phyloP scores from a whole-genome alignment of 2,888 invertebrate species.

The Auanema sp. region DNA sequence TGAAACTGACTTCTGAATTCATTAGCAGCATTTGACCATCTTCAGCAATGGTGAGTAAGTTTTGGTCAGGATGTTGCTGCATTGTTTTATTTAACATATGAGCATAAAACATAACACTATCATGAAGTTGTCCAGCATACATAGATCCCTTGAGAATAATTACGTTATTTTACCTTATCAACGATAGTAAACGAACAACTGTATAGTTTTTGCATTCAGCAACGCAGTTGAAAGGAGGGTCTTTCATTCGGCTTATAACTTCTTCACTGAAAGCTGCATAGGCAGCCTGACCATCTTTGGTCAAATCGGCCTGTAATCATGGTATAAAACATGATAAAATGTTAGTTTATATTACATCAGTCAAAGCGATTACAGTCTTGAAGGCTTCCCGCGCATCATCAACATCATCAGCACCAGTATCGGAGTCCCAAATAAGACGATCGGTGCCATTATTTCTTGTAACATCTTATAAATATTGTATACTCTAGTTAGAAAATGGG shows the following conservation, averaged over 20 bases:
- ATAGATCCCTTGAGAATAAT: slow-evolving; percentile 17
- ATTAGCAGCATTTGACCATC: slow-evolving; percentile 9
- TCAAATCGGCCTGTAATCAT: slow-evolving; percentile 4
- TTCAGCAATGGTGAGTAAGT: background rate
- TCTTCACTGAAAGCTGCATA: slow-evolving; percentile 28
- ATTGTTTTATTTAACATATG: slow-evolving; percentile 34
- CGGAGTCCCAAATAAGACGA: slow-evolving; percentile 30
- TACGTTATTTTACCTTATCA: background rate
- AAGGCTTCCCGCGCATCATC: slow-evolving; percentile 36
- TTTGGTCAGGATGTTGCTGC: slow-evolving; percentile 15
- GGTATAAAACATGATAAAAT: background rate
- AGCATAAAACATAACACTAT: slow-evolving; percentile 35
- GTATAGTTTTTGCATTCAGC: slow-evolving; percentile 20
- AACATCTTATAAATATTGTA: background rate
- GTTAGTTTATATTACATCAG: slow-evolving; percentile 9
- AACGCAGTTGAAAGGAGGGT: slow-evolving; percentile 42
- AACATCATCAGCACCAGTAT: slow-evolving; percentile 38
- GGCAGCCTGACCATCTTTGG: slow-evolving; percentile 8
- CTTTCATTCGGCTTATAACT: slow-evolving; percentile 34
- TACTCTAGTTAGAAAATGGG: background rate
- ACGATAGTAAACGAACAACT: slow-evolving; percentile 1
- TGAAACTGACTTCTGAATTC: slow-evolving; percentile 13
- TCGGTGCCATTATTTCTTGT: slow-evolving; percentile 17
- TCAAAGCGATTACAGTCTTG: slow-evolving; percentile 11
- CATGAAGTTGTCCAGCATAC: slow-evolving; percentile 39